phyloP scores from a whole-genome alignment of 2,113 vertebrate species.

The Vulpes ferrilata region DNA sequence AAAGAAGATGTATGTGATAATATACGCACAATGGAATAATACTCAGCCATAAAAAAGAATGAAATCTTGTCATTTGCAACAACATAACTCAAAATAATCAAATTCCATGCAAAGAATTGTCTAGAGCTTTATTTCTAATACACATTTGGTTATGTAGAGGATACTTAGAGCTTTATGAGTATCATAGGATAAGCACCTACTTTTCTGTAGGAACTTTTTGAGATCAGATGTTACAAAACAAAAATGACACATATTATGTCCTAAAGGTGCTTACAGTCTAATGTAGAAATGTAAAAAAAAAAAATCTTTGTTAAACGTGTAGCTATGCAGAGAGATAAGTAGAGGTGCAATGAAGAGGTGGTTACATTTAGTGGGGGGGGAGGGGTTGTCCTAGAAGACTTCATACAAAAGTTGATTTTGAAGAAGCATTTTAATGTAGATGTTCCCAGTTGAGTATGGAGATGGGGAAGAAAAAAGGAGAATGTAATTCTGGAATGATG shows the following conservation, averaged over 20 bases:
- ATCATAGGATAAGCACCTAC: background rate
- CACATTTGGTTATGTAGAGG: background rate
- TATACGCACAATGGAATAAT: background rate
- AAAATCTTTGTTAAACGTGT: background rate
- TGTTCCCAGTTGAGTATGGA: background rate
- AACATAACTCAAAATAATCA: background rate
- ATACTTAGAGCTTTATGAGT: background rate
- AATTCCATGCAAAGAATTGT: background rate
- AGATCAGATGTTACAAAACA: background rate
- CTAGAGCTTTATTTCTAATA: background rate
- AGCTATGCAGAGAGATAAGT: background rate
- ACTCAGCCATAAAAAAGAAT: background rate
- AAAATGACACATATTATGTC: background rate
- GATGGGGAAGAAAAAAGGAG: background rate
- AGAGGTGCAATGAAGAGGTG: background rate
- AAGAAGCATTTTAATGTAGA: background rate
- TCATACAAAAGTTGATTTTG: slow-evolving; percentile 2
- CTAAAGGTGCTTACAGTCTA: background rate
- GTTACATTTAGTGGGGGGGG: background rate
- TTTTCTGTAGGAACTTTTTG: background rate
- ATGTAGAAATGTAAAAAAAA: background rate
- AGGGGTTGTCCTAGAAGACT: background rate
- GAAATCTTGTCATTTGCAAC: background rate
- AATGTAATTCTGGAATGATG: background rate
- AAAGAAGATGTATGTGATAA: background rate